Evolutionary conservation across 2,113 vertebrate genomes (phyloP), one percentile per base, ranked within the genome.

Genomic region (Malurus alboscapulatus): DNA sequence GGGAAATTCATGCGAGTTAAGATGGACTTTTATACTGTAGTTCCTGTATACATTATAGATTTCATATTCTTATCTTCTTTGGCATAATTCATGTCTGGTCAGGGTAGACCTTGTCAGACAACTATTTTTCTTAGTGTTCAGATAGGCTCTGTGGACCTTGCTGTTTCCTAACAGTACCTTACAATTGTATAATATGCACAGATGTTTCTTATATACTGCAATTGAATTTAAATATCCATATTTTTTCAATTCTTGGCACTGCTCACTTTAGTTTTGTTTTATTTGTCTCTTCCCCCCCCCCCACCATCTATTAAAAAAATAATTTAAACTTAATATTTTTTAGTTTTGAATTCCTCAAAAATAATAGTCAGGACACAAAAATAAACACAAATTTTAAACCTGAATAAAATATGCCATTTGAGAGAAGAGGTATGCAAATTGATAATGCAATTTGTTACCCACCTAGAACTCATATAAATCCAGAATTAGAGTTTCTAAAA

Each of bases 41-140:
- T 69, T 87, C 42, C 89, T 83, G 34, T 80, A 54, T 62, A 69
- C 29, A 40, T 85, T 82, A 65, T n/a, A 87, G 54, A 69, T 85
- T 89, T 91, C 58, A 48, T 73, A 76, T 66, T 91, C 74, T 92
- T 94, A 84, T 76, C 38, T 72, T 78, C 73, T 68, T 86, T 66
- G 76, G 27, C 4, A 18, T 78, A 73, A 84, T 87, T 93, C 45
- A 20, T 53, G 18, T 75, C 74, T 87, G 85, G 29, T 45, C 62
- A 82, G 45, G 3, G 29, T 65, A 89, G 42, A 79, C 47, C 18
- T 84, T 89, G 84, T 89, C 62, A 92, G 34, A 71, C 29, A 75
- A 63, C 73, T 89, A 25, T 54, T 93, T 72, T 76, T 72, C 45
- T 85, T 78, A 63, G 15, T 62, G 34, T 58, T 92, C 50, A 58